A percentile compares a stretch with the other conserved stretches of the same genome.
Evolutionary conservation across 2,113 vertebrate species (phyloP).

Genomic region (Toxostoma redivivum): DNA sequence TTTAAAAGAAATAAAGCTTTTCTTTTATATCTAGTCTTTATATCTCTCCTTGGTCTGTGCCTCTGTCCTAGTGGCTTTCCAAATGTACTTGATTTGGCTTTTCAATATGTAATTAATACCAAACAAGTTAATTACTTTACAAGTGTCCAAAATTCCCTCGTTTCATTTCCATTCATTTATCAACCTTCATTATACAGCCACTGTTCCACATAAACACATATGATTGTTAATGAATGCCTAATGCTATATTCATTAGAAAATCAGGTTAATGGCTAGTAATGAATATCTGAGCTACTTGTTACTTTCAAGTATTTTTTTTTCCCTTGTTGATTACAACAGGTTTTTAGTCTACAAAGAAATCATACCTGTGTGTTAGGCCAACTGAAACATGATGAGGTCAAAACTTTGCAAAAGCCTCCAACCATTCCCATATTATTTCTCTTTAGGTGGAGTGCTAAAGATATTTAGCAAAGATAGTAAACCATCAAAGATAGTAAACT

Average conservation of each 20-base stretch:
- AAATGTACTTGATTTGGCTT: slow-evolving; percentile 88
- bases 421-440: neutral
- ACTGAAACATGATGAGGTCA: slow-evolving; percentile 26
- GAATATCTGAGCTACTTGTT: slow-evolving; percentile 69
- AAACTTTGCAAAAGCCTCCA: slow-evolving; percentile 2
- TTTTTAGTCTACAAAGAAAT: slow-evolving; percentile 59
- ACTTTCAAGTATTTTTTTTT: slow-evolving; percentile 57
- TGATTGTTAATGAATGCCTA: slow-evolving; percentile 82
- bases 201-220: slow-evolving; percentile 78
- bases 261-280: slow-evolving; percentile 78
- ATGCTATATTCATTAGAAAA: slow-evolving; percentile 82
- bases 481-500: neutral
- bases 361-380: slow-evolving; percentile 59
- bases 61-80: slow-evolving; percentile 70
- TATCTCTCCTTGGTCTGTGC: slow-evolving; percentile 66
- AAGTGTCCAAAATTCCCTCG: slow-evolving; percentile 81
- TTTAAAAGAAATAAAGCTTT: slow-evolving; percentile 67
- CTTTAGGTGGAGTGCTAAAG: neutral
- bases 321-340: slow-evolving; percentile 41
- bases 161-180: slow-evolving; percentile 81
- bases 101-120: slow-evolving; percentile 85
- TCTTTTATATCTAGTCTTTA: slow-evolving; percentile 62
- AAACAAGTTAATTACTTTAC: slow-evolving; percentile 85
- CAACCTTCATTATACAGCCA: slow-evolving; percentile 75
- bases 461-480: neutral